These are phyloP conservation scores for Ophthalmolycus amberensis DNA, from an alignment of 2,113 vertebrate species.

Conservation along the genomic window DNA sequence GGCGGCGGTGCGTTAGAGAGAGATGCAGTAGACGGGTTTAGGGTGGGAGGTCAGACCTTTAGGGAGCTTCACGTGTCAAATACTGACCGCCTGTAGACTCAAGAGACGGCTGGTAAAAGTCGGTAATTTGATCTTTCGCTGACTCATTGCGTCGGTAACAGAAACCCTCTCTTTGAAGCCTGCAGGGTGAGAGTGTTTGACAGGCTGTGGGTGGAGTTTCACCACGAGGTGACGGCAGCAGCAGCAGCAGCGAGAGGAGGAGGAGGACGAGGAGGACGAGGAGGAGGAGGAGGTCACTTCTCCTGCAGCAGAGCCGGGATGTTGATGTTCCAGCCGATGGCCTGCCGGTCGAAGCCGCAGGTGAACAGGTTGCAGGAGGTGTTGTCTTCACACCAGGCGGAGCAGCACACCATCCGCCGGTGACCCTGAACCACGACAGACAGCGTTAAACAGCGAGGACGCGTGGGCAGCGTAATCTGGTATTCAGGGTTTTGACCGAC, in stretches of 20 bases:
- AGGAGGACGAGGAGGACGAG: background rate
- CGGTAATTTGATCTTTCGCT: background rate
- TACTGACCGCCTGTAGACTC: background rate
- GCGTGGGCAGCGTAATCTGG: background rate
- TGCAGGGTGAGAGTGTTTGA: background rate
- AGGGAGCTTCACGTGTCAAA: background rate
- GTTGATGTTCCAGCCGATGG: constrained; percentile 99
- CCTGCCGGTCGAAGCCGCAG: constrained; percentile 96
- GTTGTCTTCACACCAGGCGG: constrained; percentile 94
- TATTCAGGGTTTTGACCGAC: background rate
- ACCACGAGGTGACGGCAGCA: background rate
- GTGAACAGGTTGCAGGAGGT: constrained; percentile 95
- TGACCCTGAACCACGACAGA: constrained; percentile 86
- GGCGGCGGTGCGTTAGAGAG: background rate
- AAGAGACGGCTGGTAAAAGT: constrained; percentile 3
- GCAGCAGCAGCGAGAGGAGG: too few relatives aligned
- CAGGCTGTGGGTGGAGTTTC: constrained; percentile 10
- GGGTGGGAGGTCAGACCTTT: background rate
- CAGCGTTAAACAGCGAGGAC: background rate
- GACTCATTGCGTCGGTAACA: background rate
- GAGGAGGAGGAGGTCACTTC: constrained; percentile 83
- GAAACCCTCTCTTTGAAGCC: background rate
- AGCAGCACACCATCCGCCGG: constrained; percentile 97
- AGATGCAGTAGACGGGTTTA: background rate
- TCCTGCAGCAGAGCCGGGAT: constrained; percentile 95